A percentile compares a stretch with the other conserved stretches of the same genome.
phyloP scores from a whole-genome alignment of 1,140 invertebrate species.

The Tenebrio molitor region DNA sequence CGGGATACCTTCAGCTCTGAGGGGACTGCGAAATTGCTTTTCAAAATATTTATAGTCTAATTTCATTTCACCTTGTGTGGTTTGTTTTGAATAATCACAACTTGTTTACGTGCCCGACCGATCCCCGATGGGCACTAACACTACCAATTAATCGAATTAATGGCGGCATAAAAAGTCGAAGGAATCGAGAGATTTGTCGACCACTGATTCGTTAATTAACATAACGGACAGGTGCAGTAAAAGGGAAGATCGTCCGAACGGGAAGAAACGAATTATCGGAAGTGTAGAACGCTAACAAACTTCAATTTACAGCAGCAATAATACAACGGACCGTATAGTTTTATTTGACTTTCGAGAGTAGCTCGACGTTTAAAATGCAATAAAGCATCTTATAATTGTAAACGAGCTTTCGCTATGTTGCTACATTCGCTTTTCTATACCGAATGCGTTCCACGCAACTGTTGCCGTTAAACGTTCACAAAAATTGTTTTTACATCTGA shows the following conservation, averaged over 20 bases:
- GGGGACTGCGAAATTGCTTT: slow-evolving; percentile 49
- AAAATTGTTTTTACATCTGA: slow-evolving; percentile 48
- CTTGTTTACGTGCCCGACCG: slow-evolving; percentile 38
- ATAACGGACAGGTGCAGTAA: slow-evolving; percentile 33
- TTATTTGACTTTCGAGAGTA: slow-evolving; percentile 41
- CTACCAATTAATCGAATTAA: slow-evolving; percentile 17
- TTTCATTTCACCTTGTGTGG: slow-evolving; percentile 45
- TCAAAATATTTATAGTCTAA: slow-evolving; percentile 51
- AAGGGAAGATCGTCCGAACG: slow-evolving; percentile 3
- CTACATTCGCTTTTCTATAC: slow-evolving; percentile 27
- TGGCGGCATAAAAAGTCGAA: slow-evolving; percentile 25
- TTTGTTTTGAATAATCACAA: slow-evolving; percentile 45
- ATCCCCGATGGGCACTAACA: slow-evolving; percentile 22
- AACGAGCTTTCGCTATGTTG: slow-evolving; percentile 34
- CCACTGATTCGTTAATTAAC: slow-evolving; percentile 1
- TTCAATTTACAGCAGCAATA: slow-evolving; percentile 41
- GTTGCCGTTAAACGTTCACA: slow-evolving; percentile 41
- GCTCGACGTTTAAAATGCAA: slow-evolving; percentile 40
- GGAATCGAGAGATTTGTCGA: slow-evolving; percentile 3
- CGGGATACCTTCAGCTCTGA: slow-evolving; percentile 38
- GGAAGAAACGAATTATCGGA: slow-evolving; percentile 36
- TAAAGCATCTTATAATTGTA: slow-evolving; percentile 41
- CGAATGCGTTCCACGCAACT: slow-evolving; percentile 41
- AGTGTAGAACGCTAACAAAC: slow-evolving; percentile 40
- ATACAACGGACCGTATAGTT: slow-evolving; percentile 42